These are phyloP conservation scores for Dryobates pubescens DNA, from an alignment of 2,797 vertebrate genomes.

Conservation along the genomic window DNA sequence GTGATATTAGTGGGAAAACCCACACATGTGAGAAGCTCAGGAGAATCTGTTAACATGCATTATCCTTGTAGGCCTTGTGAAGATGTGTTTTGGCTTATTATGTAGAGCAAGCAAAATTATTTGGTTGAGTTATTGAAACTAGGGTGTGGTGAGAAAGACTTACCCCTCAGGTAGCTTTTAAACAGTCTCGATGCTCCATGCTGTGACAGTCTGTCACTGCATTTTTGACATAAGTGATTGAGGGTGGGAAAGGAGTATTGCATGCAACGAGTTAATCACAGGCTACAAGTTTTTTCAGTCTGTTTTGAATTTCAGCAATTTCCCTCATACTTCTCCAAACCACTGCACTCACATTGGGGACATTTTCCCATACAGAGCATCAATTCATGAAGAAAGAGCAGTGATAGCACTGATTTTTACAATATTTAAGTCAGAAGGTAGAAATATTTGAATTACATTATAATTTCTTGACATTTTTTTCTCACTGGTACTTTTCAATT, in stretches of 20 bases:
- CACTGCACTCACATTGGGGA: neutral
- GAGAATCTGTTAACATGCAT: rapidly evolving
- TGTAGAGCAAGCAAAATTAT: neutral
- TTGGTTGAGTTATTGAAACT: neutral
- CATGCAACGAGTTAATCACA: neutral
- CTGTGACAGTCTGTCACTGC: neutral
- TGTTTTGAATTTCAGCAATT: constrained; percentile 24
- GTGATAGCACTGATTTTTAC: neutral
- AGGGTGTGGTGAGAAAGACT: neutral
- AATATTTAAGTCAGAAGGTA: neutral
- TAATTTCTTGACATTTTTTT: neutral
- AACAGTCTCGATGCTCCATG: neutral
- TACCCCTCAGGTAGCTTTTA: neutral
- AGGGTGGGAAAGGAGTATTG: neutral
- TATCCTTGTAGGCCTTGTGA: neutral
- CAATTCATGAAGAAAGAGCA: neutral
- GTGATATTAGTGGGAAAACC: neutral
- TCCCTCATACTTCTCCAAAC: neutral
- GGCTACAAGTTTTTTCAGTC: neutral
- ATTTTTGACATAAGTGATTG: neutral
- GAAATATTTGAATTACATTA: neutral
- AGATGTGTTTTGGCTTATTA: neutral
- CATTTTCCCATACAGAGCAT: neutral
- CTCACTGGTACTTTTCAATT: neutral
- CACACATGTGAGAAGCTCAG: neutral